Percentiles rank a stretch among this genome's conserved stretches.
phyloP scores from a whole-genome alignment of 2,113 vertebrate species.

The Cepphus grylle region DNA sequence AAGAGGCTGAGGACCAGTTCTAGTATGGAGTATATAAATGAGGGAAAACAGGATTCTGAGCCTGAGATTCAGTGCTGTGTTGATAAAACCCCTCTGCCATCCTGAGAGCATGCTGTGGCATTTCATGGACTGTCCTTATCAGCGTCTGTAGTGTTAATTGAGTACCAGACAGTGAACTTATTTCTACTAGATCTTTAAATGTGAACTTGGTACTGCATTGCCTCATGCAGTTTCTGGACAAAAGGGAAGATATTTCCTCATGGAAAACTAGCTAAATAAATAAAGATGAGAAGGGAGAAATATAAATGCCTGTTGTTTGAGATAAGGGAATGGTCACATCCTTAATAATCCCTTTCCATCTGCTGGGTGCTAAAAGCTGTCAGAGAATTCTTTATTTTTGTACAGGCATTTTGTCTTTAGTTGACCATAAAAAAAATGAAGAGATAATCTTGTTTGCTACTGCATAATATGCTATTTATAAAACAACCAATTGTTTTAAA shows the following conservation, averaged over 20 bases:
- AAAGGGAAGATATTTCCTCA: not conserved
- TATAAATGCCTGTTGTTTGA: not conserved
- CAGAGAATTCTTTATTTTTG: not conserved
- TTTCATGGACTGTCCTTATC: not conserved
- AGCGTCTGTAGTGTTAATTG: not conserved
- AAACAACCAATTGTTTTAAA: not conserved
- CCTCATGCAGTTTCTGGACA: not conserved
- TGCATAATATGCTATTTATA: not conserved
- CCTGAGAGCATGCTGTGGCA: not conserved
- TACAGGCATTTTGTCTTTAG: not conserved
- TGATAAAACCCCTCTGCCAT: not conserved
- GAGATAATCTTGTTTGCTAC: not conserved
- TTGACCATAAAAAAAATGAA: not conserved
- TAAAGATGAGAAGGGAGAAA: not conserved
- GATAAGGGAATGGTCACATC: not conserved
- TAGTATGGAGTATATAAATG: not conserved
- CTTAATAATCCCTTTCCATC: not conserved
- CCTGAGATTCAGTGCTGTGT: not conserved
- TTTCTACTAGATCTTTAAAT: not conserved
- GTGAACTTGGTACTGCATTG: not conserved
- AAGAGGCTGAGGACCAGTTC: not conserved
- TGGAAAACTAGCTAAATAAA: not conserved
- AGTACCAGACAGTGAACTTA: not conserved
- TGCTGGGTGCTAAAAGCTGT: not conserved
- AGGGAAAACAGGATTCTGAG: not conserved